Evolutionary conservation across 2,797 vertebrate species (phyloP).

Genomic region (Coranthus polyacanthus): DNA sequence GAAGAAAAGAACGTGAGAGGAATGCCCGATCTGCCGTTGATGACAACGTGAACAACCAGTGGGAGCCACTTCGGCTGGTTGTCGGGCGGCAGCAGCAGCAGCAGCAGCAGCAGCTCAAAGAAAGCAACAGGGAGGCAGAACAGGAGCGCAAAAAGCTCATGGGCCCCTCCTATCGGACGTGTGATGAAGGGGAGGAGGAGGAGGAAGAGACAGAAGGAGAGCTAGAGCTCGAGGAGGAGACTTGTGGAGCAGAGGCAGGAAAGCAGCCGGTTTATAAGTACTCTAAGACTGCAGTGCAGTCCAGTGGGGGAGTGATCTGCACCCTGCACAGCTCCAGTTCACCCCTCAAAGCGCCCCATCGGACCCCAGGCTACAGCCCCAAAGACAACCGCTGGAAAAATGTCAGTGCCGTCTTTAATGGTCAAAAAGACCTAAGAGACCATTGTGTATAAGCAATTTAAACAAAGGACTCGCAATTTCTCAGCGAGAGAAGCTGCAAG

Average conservation of each 20-base stretch:
- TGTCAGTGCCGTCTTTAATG: slow-evolving; percentile 82
- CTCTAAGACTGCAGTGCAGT: slow-evolving; percentile 86
- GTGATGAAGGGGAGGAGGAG: slow-evolving; percentile 84
- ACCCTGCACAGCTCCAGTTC: slow-evolving; percentile 84
- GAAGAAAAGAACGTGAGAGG: slow-evolving; percentile 97
- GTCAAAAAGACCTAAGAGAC: slow-evolving; percentile 90
- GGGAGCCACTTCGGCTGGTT: slow-evolving; percentile 93
- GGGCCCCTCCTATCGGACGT: slow-evolving; percentile 88
- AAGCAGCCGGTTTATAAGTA: slow-evolving; percentile 90
- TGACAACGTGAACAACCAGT: slow-evolving; percentile 94
- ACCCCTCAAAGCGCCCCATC: slow-evolving; percentile 89
- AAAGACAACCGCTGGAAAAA: slow-evolving; percentile 97
- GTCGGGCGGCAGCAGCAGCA: slow-evolving; percentile 63
- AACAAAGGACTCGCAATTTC: slow-evolving; percentile 60
- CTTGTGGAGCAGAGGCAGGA: slow-evolving; percentile 81
- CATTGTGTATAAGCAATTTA: slow-evolving; percentile 84
- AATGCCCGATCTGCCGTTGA: slow-evolving; percentile 69
- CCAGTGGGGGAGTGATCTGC: slow-evolving; percentile 87
- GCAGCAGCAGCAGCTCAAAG: slow-evolving; percentile 87
- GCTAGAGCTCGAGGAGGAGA: slow-evolving; percentile 77
- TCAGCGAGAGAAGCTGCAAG: slow-evolving; percentile 60
- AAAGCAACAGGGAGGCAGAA: slow-evolving; percentile 90
- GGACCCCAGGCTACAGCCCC: slow-evolving; percentile 88
- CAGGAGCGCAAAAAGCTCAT: slow-evolving; percentile 96
- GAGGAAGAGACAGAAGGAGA: slow-evolving; percentile 80